Evolutionary conservation across 2,888 invertebrate genomes (phyloP).

Genomic region (Andrena bucephala): DNA sequence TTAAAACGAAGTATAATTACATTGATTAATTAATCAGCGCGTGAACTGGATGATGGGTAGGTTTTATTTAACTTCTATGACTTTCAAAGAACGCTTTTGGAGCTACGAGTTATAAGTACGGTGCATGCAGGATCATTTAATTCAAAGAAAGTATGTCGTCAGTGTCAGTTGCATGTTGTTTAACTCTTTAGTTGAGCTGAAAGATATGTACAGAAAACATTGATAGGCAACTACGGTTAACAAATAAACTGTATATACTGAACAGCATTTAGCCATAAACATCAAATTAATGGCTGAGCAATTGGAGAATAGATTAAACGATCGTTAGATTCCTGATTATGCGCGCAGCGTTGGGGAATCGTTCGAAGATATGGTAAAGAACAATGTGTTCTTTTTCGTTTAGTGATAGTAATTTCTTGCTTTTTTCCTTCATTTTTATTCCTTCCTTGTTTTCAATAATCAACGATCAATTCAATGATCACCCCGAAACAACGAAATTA

Average conservation of each 20-base stretch:
- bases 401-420: background rate
- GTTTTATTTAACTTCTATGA: constrained; percentile 2
- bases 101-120: background rate
- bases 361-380: no score
- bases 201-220: background rate
- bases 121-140: background rate
- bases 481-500: background rate
- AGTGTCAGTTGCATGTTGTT: background rate
- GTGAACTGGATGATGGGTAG: background rate
- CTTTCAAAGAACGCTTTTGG: background rate
- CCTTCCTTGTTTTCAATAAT: background rate
- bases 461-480: no score
- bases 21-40: background rate
- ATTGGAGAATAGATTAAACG: background rate
- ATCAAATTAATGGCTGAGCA: background rate
- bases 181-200: background rate
- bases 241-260: background rate
- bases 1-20: no score
- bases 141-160: background rate
- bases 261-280: background rate
- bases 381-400: background rate
- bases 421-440: background rate
- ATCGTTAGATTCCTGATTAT: background rate
- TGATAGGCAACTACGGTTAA: background rate
- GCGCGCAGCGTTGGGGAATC: background rate